Base-by-base conservation (phyloP, 2,113 vertebrate species). In the Myotis davidii region DNA sequence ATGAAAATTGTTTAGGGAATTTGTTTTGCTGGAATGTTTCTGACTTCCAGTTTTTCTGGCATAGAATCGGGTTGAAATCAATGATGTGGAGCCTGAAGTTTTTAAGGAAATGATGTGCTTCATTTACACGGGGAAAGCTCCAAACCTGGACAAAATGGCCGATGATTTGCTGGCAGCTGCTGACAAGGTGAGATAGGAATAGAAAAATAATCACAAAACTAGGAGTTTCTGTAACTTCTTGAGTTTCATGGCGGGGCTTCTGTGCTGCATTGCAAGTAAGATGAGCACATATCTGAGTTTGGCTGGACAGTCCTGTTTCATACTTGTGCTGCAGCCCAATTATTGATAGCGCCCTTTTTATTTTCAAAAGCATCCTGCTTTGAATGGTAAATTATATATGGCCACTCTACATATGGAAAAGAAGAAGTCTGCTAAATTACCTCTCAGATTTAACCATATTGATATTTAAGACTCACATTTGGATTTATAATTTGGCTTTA, bases 41-140 rank as follows among this genome's bases (percentile, higher is more conserved):
- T 97, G 74, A 95, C 70, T 95, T 95, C 94, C 14, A 18, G 0
- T 92, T 97, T 97, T 74, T 95, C 92, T 45, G 1, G 2, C 90
- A 29, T 97, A 99, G 99, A 99, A 99, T 97, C 99, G 99, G 27
- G 99, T 99, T 84, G 99, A 99, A 98, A 99, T 99, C 97, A 99
- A 99, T 77, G 99, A 99, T 67, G 98, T 99, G 98, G 99, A 99
- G 97, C 99, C 99, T 94, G 99, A 99, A 98, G 99, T 99, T 95
- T 99, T 99, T 97, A 99, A 99, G 98, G 99, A 99, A 97, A 99
- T 99, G 99, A 99, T 99, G 99, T 99, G 99, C 97, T 99, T 99
- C 98, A 99, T 99, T 96, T 99, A 99, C 98, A 99, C 99, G 52
- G 99, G 99, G 76, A 99, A 99, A 97, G 99, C 99, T 54, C 99